Percentiles rank a stretch among this genome's conserved stretches.
These are phyloP conservation scores for Cydia amplana DNA, from an alignment of 1,140 invertebrate genomes.

Conservation along the genomic window DNA sequence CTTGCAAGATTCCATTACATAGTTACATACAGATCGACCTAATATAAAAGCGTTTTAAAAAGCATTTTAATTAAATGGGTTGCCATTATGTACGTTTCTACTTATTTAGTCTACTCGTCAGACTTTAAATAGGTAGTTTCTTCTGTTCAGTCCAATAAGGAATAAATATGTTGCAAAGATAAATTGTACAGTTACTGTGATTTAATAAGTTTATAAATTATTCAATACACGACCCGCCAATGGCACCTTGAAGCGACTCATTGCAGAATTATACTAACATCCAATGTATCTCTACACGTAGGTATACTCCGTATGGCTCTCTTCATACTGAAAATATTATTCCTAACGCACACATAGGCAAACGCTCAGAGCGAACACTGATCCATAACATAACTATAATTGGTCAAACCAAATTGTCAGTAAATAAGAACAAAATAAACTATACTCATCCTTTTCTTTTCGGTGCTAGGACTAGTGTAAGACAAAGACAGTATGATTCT, in stretches of 20 bases:
- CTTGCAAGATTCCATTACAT: too few relatives aligned
- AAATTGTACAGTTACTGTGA: constrained; percentile 12
- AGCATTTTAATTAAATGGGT: too few relatives aligned
- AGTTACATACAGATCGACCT: too few relatives aligned
- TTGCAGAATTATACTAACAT: constrained; percentile 21
- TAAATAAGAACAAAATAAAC: too few relatives aligned
- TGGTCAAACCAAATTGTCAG: too few relatives aligned
- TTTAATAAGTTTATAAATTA: constrained; percentile 24
- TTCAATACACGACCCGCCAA: constrained; percentile 7
- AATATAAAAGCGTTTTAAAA: too few relatives aligned
- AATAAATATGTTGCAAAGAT: constrained; percentile 3
- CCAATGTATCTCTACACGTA: not conserved
- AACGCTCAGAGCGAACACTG: not conserved
- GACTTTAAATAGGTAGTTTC: not conserved
- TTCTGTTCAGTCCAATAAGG: not conserved
- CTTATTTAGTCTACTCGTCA: not conserved
- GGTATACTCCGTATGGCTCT: not conserved
- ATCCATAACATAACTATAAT: too few relatives aligned
- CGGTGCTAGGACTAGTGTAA: too few relatives aligned
- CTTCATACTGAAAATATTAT: not conserved
- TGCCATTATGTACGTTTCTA: not conserved
- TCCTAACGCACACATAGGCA: not conserved
- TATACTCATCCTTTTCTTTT: too few relatives aligned
- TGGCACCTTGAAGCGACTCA: not conserved
- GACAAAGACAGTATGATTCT: too few relatives aligned